phyloP scores from a whole-genome alignment of 2,888 invertebrate species.

The Lasius platythorax region DNA sequence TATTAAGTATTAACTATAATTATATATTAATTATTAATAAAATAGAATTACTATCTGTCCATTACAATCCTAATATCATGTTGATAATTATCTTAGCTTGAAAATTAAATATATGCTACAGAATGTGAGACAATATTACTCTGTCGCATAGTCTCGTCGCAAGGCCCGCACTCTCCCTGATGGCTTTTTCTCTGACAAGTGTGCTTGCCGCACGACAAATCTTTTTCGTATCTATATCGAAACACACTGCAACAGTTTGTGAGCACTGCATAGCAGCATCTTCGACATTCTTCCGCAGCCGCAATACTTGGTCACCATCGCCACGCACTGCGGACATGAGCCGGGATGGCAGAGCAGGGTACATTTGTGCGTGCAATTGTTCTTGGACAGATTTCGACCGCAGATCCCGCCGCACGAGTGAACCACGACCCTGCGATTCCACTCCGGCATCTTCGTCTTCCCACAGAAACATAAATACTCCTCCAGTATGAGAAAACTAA shows the following conservation, averaged over 20 bases:
- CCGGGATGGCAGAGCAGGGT: conserved; percentile 94
- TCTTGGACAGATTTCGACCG: conserved; percentile 87
- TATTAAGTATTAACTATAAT: too few species aligned
- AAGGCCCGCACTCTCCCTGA: conserved; percentile 91
- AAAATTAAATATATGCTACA: conserved; percentile 26
- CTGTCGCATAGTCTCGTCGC: conserved; percentile 89
- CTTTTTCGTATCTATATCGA: conserved; percentile 91
- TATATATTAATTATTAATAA: too few species aligned
- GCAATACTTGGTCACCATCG: conserved; percentile 91
- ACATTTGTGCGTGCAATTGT: conserved; percentile 86
- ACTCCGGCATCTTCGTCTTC: conserved; percentile 91
- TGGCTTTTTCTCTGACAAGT: conserved; percentile 92
- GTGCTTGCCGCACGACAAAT: conserved; percentile 93
- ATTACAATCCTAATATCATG: neutral
- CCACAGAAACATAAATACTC: conserved; percentile 98
- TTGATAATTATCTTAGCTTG: conserved; percentile 19
- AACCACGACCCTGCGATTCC: conserved; percentile 92
- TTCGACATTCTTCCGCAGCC: conserved; percentile 92
- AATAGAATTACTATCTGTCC: too few species aligned
- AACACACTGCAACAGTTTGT: conserved; percentile 91
- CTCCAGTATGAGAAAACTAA: conserved; percentile 90
- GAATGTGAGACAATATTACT: conserved; percentile 84
- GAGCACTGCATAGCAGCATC: conserved; percentile 91
- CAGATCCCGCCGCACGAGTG: conserved; percentile 98
- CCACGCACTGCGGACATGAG: conserved; percentile 96